phyloP scores from a whole-genome alignment of 2,888 invertebrate species.

The Slavum lentiscoides region DNA sequence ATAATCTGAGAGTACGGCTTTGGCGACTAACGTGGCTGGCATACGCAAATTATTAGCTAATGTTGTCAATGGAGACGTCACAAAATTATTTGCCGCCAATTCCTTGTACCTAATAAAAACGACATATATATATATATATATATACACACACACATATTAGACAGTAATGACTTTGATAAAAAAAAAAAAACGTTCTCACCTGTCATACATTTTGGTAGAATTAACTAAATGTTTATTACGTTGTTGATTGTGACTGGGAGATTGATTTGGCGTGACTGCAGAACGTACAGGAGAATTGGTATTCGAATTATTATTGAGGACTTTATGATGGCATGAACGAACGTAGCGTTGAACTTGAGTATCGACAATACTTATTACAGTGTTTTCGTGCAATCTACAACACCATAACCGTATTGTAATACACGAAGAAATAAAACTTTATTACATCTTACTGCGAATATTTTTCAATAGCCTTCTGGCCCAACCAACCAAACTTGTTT shows the following conservation, averaged over 20 bases:
- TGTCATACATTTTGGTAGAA: neutral
- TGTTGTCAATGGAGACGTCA: conserved; percentile 2
- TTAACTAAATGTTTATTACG: neutral
- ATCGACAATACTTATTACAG: conserved; percentile 63
- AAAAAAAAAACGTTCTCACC: neutral
- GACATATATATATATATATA: no score
- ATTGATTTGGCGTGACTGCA: neutral
- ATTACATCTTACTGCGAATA: conserved; percentile 17
- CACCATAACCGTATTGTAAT: neutral
- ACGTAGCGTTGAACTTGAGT: conserved; percentile 69
- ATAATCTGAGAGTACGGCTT: conserved; percentile 3
- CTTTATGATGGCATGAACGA: conserved; percentile 16
- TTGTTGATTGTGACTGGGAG: neutral
- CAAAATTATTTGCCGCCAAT: neutral
- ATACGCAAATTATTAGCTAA: conserved; percentile 31
- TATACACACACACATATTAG: no score
- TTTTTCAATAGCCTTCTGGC: neutral
- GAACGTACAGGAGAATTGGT: neutral
- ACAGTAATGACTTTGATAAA: no score
- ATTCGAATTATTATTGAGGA: neutral
- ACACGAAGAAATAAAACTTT: neutral
- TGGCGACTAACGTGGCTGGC: conserved; percentile 45
- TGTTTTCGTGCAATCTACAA: conserved; percentile 22
- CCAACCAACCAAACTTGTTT: neutral
- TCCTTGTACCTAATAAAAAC: conserved; percentile 27